Evolutionary conservation across 2,888 invertebrate species (phyloP), one percentile per base, ranked within the genome.

Genomic region (Cybosia mesomella): DNA sequence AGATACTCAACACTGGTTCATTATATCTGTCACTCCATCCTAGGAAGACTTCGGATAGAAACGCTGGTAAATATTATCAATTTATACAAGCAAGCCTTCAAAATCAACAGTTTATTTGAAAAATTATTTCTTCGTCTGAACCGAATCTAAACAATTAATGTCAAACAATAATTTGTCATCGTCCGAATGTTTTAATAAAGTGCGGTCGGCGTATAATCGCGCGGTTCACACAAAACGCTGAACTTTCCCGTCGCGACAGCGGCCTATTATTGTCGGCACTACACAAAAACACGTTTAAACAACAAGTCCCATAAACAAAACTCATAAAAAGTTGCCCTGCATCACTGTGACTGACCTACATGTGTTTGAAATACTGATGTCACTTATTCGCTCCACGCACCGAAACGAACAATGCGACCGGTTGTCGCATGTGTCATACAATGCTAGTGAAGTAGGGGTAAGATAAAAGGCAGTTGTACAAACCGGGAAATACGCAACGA

Each of bases 301-400:
- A 79, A 82, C 79, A 79, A 82, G 66, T 75, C 67, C 72, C 74
- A 79, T 78, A 75, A 79, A 78, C 76, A 74, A 80, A 79, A 72
- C 74, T 76, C 82, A 80, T 80, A 82, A 81, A 83, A 83, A 82
- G 64, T 79, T 72, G 64, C 59, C 43, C 64, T 39, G 64, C 64
- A 70, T 59, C 71, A 54, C 67, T 62, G 66, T 66, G 65, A 70
- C 67, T 72, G 66, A 71, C 77, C 71, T 70, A 71, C 78, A 66
- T 70, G 67, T 69, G 75, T 71, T 73, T 70, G 39, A 71, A 71
- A 74, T 69, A 81, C 75, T 74, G 69, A 76, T 78, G 76, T 67
- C 69, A 77, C 71, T 70, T 72, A 78, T 71, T 66, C 59, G 66
- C 58, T 59, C 32, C 66, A 64, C 66, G 68, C 70, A 68, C 64